Evolutionary conservation across 2,888 invertebrate species (phyloP).

Genomic region (Leptinotarsa tumamoca): DNA sequence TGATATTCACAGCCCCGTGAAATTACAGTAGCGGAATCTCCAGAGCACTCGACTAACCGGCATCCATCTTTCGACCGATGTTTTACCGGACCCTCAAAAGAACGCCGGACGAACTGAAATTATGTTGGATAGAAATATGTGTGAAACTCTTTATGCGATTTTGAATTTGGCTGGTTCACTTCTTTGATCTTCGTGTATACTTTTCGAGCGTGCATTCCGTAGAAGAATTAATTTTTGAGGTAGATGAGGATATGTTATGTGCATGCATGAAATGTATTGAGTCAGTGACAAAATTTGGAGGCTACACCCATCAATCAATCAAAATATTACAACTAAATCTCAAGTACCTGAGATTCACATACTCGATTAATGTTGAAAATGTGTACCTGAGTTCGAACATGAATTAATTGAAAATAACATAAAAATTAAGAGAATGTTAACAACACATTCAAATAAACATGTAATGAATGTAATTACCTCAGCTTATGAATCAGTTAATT

Average conservation of each 20-base stretch:
- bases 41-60: not conserved
- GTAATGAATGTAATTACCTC: too few relatives aligned
- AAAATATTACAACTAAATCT: too few relatives aligned
- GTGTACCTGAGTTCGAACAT: too few relatives aligned
- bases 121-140: not conserved
- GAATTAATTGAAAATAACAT: too few relatives aligned
- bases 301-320: too few relatives aligned
- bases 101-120: constrained; percentile 2
- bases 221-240: not conserved
- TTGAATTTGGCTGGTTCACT: not conserved
- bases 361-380: too few relatives aligned
- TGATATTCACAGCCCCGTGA: constrained; percentile 20
- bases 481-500: too few relatives aligned
- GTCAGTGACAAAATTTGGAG: not conserved
- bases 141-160: constrained; percentile 3
- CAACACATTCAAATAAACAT: too few relatives aligned
- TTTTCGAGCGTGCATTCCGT: constrained; percentile 6
- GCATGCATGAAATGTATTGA: not conserved
- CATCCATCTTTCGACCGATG: constrained; percentile 14
- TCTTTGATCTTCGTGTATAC: not conserved
- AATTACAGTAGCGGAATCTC: constrained; percentile 19
- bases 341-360: too few relatives aligned
- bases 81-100: constrained; percentile 22
- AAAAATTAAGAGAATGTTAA: too few relatives aligned
- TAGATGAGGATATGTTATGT: not conserved